Evolutionary conservation across 2,888 invertebrate species (phyloP), one percentile per base, ranked within the genome.

Genomic region (Caenorhabditis macrosperma): DNA sequence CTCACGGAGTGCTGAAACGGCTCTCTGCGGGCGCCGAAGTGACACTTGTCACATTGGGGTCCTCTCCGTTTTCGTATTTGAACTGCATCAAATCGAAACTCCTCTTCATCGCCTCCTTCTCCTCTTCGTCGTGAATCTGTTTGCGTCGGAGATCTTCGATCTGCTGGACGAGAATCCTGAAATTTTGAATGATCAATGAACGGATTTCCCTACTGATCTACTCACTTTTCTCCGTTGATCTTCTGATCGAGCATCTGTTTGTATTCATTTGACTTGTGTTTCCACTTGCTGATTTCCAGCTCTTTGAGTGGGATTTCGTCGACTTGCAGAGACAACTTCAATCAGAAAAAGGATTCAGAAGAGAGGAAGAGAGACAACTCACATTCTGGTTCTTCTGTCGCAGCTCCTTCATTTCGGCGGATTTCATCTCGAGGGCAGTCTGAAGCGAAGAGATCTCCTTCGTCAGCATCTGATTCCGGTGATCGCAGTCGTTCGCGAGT

Each of bases 211-310:
- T n/a, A n/a, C n/a, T n/a, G n/a, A n/a, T 24, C 17, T 30, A 50
- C 83, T 68, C 57, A 87, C 86, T 86, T 94, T 91, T 96, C 95
- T 82, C 93, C 93, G 83, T 94, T 93, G 26, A 93, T 92, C 91
- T 94, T 94, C 83, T 92, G 93, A 88, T 93, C 94, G 90, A 94
- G 93, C 91, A 94, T 95, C 87, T 93, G 94, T 91, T 94, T 94
- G 68, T 96, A 92, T 91, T 97, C 96, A 91, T 96, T 96, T 64
- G 95, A 94, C 77, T 95, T 94, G 78, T 96, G 95, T 61, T 94
- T 94, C 35, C 96, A 93, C 0, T 94, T 92, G 24, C 94, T 94
- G n/a, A 94, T 93, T 76, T 87, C 86, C 0, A 85, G 71, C 5
- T 88, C 88, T 72, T 88, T 88, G 63, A 81, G 55, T 5, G 87